Conservation (phyloP, 2,797 vertebrate species). For the Myotis planiceps region DNA sequence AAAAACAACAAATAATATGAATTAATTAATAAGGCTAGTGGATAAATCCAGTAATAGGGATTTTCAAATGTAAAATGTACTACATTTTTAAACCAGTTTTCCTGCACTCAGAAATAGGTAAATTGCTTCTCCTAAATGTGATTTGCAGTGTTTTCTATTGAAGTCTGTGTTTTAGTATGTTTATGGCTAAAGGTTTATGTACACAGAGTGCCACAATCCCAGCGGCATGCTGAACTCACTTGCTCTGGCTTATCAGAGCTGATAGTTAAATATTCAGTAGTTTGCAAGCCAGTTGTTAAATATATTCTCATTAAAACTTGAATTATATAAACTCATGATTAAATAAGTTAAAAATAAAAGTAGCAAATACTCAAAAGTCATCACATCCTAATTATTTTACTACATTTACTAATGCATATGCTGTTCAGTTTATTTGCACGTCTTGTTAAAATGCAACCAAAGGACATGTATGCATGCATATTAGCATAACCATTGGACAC, state of each 20-base stretch:
- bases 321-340: background rate
- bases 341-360: background rate
- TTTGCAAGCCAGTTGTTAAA: background rate
- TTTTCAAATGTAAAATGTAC: background rate
- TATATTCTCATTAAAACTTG: background rate
- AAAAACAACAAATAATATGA: background rate
- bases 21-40: background rate
- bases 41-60: background rate
- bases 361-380: background rate
- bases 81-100: background rate
- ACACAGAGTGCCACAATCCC: background rate
- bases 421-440: background rate
- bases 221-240: background rate
- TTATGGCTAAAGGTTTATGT: background rate
- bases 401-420: background rate
- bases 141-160: background rate
- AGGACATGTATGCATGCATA: too few species aligned
- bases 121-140: background rate
- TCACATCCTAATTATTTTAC: background rate
- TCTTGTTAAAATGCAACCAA: background rate
- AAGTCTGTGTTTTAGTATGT: background rate
- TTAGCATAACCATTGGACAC: too few species aligned
- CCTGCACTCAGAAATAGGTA: background rate
- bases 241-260: background rate
- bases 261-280: background rate